Base-by-base conservation (phyloP, 1,140 invertebrate species). In the Triops cancriformis region DNA sequence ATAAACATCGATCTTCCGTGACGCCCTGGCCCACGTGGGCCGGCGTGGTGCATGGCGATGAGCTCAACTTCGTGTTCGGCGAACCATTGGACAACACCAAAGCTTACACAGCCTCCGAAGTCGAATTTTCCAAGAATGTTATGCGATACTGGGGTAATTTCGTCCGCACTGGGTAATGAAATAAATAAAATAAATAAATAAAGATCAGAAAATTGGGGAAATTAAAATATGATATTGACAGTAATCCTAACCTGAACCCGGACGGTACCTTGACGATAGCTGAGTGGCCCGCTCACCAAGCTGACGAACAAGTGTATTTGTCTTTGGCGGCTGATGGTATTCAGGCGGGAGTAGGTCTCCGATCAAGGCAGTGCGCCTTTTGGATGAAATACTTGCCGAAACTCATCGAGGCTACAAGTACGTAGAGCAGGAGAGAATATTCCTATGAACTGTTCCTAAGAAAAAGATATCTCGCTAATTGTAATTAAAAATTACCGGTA, bases 71-170 rank as follows among this genome's bases (percentile, higher is more conserved):
- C 84, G 89, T 97, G 23, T 98, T 98, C 84, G 96, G 97, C 23
- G 93, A 97, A 82, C 94, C 95, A 0, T 86, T 97, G 7, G 92
- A 96, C 83, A 88, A 90, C 0, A 86, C 88, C 10, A 92, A 92
- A 81, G 89, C 88, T 73, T 98, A 95, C 85, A 91, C 89, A 4
- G 85, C 87, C 0, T 89, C 92, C 78, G 96, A 98, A 85, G 86
- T 92, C 11, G 88, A 91, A 72, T 88, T 98, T 28, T 94, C 93
- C 78, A 90, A 89, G 82, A 88, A 91, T 77, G 93, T 98, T 82
- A 97, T 98, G 95, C 89, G 90, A 81, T 97, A 96, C 85, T 98
- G 95, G 95, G 91, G 93, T 0, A 97, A 97, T 84, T 98, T 98
- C 84, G 95, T 94, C 14, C 95, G 94, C 87, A 93, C 93, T 76